phyloP scores from a whole-genome alignment of 2,113 vertebrate species.

The Ciconia stormi region DNA sequence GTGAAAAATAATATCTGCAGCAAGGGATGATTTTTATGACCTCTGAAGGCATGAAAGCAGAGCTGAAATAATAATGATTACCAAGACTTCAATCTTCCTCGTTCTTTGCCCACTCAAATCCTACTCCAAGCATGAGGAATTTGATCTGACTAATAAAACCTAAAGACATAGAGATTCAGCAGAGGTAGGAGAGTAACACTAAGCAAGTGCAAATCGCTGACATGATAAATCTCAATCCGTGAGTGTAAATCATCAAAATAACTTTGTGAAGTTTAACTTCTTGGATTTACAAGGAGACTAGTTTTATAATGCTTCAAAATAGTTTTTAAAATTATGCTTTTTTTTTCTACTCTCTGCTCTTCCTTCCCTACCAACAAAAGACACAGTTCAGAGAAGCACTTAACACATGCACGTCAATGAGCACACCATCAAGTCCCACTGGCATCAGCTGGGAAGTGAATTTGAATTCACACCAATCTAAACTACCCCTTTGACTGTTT shows the following conservation, averaged over 20 bases:
- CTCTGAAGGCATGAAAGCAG: constrained; percentile 8
- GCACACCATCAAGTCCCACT: neutral
- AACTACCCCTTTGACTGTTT: fast-evolving
- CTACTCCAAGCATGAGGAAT: constrained; percentile 6
- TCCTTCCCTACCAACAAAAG: neutral
- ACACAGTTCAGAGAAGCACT: neutral
- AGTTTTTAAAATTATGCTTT: neutral
- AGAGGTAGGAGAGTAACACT: neutral
- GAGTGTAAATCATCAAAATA: neutral
- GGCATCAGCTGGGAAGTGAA: neutral
- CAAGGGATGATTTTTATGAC: constrained; percentile 20
- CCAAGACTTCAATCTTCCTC: neutral
- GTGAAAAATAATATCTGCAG: constrained; percentile 42
- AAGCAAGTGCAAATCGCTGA: neutral
- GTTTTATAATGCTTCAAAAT: neutral
- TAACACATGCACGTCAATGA: fast-evolving
- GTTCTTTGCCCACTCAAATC: neutral
- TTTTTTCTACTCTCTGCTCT: neutral
- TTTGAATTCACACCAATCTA: neutral
- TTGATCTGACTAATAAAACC: neutral
- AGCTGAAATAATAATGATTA: constrained; percentile 45
- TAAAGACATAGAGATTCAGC: neutral
- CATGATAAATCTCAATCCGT: neutral
- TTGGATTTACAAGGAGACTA: neutral
- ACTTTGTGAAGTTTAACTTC: neutral